Conservation (phyloP, 2,113 vertebrate genomes). For the Opisthocomus hoazin region DNA sequence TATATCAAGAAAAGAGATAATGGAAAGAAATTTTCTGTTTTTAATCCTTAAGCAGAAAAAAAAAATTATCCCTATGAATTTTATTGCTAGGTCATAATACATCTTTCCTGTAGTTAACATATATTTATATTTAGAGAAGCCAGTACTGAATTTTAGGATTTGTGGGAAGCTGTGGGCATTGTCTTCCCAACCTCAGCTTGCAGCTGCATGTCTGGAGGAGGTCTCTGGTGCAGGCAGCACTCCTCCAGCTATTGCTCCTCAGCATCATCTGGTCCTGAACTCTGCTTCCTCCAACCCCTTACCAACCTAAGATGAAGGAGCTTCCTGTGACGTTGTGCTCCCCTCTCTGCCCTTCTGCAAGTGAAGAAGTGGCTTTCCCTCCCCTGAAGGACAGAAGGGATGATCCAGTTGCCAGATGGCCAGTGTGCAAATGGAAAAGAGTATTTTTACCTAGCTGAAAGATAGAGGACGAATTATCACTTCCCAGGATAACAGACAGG, state of each 20-base stretch:
- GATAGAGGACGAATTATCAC: not conserved
- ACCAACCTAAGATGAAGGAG: not conserved
- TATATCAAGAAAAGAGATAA: constrained; percentile 1
- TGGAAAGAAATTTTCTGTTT: not conserved
- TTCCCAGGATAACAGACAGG: not conserved
- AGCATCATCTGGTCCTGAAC: fast-evolving
- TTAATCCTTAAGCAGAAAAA: not conserved
- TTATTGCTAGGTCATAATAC: not conserved
- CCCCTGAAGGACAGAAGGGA: not conserved
- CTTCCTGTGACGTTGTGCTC: not conserved
- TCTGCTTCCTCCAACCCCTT: not conserved
- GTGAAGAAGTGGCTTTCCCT: not conserved
- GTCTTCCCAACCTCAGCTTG: not conserved
- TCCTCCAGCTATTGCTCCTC: not conserved
- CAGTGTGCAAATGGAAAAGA: not conserved
- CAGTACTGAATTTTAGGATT: not conserved
- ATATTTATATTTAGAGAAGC: not conserved
- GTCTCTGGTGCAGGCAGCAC: not conserved
- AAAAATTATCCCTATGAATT: not conserved
- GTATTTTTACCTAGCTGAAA: not conserved
- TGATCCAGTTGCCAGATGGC: not conserved
- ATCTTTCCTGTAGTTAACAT: not conserved
- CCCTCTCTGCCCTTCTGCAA: not conserved
- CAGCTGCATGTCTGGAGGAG: not conserved
- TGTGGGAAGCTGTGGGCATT: not conserved